A percentile compares a stretch with the other conserved stretches of the same genome.
Evolutionary conservation across 2,888 invertebrate genomes (phyloP).

Genomic region (Elgonia sp.): DNA sequence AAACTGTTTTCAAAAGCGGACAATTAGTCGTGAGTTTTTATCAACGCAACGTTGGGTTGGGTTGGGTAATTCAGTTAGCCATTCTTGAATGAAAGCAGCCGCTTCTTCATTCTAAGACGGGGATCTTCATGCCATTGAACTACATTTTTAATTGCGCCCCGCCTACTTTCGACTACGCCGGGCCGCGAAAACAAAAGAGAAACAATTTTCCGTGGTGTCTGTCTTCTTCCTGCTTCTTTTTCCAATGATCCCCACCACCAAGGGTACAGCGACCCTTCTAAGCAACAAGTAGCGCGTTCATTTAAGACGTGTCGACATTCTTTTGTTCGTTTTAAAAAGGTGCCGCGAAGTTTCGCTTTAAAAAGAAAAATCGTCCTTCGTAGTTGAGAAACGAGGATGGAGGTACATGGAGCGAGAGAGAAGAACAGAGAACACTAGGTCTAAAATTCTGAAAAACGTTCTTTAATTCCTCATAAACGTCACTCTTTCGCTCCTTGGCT

Average conservation of each 20-base stretch:
- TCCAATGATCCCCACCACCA: conserved; percentile 71
- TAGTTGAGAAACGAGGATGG: conserved; percentile 26
- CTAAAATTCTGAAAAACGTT: conserved; percentile 57
- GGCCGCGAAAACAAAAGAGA: conserved; percentile 86
- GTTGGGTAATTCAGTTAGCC: conserved; percentile 21
- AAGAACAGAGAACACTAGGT: conserved; percentile 39
- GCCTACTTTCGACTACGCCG: conserved; percentile 82
- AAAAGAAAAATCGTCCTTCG: conserved; percentile 81
- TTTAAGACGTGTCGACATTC: conserved; percentile 87
- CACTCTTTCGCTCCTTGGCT: conserved; percentile 32
- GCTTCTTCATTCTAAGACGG: background rate
- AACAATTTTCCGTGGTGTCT: conserved; percentile 84
- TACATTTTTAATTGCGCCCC: conserved; percentile 87
- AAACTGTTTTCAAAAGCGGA: conserved; percentile 51
- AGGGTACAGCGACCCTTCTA: conserved; percentile 80
- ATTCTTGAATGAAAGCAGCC: conserved; percentile 15
- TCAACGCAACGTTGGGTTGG: background rate
- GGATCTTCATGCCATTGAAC: conserved; percentile 84
- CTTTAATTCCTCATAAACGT: conserved; percentile 71
- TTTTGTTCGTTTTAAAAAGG: conserved; percentile 86
- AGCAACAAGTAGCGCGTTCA: conserved; percentile 87
- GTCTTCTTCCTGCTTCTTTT: conserved; percentile 71
- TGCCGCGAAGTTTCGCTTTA: conserved; percentile 85
- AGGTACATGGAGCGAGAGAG: conserved; percentile 14
- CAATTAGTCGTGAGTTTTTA: conserved; percentile 37